Conservation (phyloP, 2,797 vertebrate species). For the Decapterus maruadsi region DNA sequence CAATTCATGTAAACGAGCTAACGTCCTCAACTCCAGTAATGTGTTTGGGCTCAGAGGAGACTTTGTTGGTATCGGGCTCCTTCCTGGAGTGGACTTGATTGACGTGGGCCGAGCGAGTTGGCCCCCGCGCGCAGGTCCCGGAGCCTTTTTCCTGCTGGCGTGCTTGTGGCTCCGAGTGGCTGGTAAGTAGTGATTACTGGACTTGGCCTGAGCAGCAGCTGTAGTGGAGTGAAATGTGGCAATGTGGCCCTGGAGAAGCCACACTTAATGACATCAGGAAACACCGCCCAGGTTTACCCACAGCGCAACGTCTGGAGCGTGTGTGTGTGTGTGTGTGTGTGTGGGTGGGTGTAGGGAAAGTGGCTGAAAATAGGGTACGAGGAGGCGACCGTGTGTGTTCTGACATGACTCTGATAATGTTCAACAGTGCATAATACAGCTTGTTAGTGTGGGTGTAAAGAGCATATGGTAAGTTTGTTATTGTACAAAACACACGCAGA, state of each 20-base stretch:
- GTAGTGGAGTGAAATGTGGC: constrained; percentile 67
- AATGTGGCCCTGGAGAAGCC: constrained; percentile 67
- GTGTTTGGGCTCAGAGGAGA: constrained; percentile 39
- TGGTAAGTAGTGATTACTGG: constrained; percentile 76
- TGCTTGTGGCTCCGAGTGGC: constrained; percentile 60
- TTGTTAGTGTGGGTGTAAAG: background rate
- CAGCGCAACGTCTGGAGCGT: constrained; percentile 52
- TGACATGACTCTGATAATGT: constrained; percentile 2
- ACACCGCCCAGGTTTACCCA: constrained; percentile 71
- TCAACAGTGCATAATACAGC: background rate
- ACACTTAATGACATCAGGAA: constrained; percentile 74
- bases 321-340: constrained; percentile 25
- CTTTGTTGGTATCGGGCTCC: constrained; percentile 44
- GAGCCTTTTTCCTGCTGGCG: constrained; percentile 53
- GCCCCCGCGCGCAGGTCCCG: constrained; percentile 29
- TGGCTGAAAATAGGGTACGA: constrained; percentile 39
- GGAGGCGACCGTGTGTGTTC: constrained; percentile 23
- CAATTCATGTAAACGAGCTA: constrained; percentile 45
- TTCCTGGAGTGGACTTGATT: constrained; percentile 58
- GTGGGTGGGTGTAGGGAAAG: constrained; percentile 18
- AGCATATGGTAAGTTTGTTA: background rate
- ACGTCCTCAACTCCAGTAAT: constrained; percentile 26
- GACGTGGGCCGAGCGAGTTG: constrained; percentile 49
- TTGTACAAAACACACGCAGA: background rate
- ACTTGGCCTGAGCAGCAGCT: constrained; percentile 64